Evolutionary conservation across 2,888 invertebrate genomes (phyloP), one percentile per base, ranked within the genome.

Genomic region (Hanleya hanleyi): DNA sequence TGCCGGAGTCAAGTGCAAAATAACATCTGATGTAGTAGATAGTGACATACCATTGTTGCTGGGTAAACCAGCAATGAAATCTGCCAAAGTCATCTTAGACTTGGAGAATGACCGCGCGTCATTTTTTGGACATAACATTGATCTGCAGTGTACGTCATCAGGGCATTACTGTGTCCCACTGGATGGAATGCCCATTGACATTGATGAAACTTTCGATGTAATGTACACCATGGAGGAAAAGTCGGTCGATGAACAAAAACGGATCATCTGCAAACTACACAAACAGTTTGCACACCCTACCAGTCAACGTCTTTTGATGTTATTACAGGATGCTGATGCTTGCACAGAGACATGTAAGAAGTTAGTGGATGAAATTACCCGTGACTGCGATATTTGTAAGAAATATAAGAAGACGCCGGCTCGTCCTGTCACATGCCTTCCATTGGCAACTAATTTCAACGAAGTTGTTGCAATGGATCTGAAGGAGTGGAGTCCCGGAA

Each of bases 31-130:
- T 50, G 50, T 67, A 22, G 67, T 67, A 18, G 50, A 50, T 47
- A 49, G 50, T 49, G 67, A 67, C 33, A 67, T 62, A 32, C 62
- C 62, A 35, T 33, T 62, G 15, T 32, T 62, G 22, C 62, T 62
- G 7, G 62, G 33, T 15, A 62, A 76, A 38, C 41, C 69, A n/a
- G 71, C 76, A n/a, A 71, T 78, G 69, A 78, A 78, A 47, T 67
- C 57, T 51, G 77, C 77, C 18, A 69, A 61, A 69, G 64, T 77
- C 2, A 72, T 74, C 57, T 50, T 80, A n/a, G 80, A 80, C 57
- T 49, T 77, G 18, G 75, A 71, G 38, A 73, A 76, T 77, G 78
- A 80, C 68, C 72, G 33, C 7, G 62, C 62, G 5, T 18, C 62
- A 7, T 32, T 62, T 33, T 62, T 62, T 62, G 62, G 62, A 62